phyloP scores from a whole-genome alignment of 2,113 vertebrate species.

The Hemibagrus wyckioides region DNA sequence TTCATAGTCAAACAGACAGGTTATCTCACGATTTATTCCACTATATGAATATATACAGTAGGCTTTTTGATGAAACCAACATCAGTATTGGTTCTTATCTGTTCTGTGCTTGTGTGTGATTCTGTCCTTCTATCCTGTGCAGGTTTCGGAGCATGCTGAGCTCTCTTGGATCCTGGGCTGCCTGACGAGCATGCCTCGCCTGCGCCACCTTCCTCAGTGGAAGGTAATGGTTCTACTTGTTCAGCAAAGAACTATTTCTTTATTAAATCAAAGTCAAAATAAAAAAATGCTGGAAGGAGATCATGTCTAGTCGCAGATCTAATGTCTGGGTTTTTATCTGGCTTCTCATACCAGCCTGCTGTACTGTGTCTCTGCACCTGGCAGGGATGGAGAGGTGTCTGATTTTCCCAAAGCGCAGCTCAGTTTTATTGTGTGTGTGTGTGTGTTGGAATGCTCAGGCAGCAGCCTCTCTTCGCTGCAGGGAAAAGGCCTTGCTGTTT shows the following conservation, averaged over 20 bases:
- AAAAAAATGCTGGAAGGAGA: background rate
- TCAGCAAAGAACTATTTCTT: background rate
- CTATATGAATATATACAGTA: background rate
- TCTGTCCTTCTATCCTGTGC: slow-evolving; percentile 13
- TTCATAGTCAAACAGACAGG: slow-evolving; percentile 59
- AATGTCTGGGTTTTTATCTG: slow-evolving; percentile 10
- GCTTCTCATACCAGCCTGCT: slow-evolving; percentile 33
- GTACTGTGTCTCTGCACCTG: slow-evolving; percentile 29
- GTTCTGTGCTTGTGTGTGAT: background rate
- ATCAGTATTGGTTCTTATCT: background rate
- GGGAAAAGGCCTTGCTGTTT: slow-evolving; percentile 61
- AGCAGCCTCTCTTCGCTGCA: slow-evolving; percentile 39
- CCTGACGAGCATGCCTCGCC: slow-evolving; percentile 84
- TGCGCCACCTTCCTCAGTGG: slow-evolving; percentile 93
- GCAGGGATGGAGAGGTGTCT: slow-evolving; percentile 30
- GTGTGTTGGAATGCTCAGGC: slow-evolving; percentile 7
- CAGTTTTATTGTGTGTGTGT: slow-evolving; percentile 40
- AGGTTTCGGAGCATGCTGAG: slow-evolving; percentile 89
- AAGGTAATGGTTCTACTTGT: slow-evolving; percentile 75
- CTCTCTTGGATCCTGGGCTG: slow-evolving; percentile 93
- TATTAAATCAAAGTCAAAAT: background rate
- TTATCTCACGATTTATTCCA: background rate
- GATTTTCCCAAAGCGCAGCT: slow-evolving; percentile 41
- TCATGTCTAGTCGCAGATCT: slow-evolving; percentile 4
- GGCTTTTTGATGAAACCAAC: background rate